These are phyloP conservation scores for Campopleginae sp. DNA, from an alignment of 2,888 invertebrate genomes.

Conservation along the genomic window DNA sequence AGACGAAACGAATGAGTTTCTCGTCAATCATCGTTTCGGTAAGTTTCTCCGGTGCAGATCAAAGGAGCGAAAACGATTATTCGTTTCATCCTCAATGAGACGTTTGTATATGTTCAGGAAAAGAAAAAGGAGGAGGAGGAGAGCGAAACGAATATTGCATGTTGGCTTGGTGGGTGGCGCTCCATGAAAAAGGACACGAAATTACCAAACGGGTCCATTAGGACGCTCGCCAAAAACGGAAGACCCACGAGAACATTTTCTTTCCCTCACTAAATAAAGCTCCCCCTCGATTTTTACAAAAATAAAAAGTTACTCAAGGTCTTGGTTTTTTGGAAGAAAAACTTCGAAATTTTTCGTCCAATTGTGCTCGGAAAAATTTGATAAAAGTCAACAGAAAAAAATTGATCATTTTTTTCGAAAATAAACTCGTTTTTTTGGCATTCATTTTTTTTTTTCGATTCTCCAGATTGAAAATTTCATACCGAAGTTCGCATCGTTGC, in stretches of 20 bases:
- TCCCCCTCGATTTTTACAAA: neutral
- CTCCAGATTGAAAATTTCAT: conserved; percentile 8
- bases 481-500: no score
- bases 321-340: no score
- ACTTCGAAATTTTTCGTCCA: no score
- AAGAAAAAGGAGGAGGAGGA: neutral
- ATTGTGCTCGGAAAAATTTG: no score
- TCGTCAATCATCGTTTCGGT: conserved; percentile 66
- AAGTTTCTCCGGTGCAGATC: conserved; percentile 55
- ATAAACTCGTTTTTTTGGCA: neutral
- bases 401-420: neutral
- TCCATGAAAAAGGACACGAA: conserved; percentile 46
- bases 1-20: conserved; percentile 60
- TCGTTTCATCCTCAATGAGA: conserved; percentile 55
- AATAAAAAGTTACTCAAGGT: no score
- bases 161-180: conserved; percentile 59
- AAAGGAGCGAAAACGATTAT: conserved; percentile 62
- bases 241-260: conserved; percentile 19
- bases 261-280: conserved; percentile 21
- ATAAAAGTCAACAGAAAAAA: no score
- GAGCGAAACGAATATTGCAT: conserved; percentile 58
- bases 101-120: neutral
- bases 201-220: conserved; percentile 51
- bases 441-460: conserved; percentile 7
- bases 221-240: conserved; percentile 52